Base-by-base conservation (phyloP, 2,797 vertebrate genomes). In the Gymnothorax javanicus region DNA sequence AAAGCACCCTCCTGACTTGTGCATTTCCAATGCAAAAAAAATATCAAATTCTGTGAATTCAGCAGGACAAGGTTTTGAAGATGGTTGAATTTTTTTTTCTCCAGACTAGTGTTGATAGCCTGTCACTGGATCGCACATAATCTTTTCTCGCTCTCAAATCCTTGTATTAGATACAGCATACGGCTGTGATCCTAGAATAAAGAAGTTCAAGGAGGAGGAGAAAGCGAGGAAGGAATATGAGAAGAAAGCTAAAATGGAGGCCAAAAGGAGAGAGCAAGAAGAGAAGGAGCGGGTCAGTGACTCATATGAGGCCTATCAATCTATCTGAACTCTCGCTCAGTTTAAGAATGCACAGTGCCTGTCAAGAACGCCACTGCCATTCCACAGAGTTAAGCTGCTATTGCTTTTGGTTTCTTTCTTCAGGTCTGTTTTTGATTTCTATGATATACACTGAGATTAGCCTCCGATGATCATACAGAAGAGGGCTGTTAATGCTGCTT, bases 171-270 rank as follows among this genome's bases (percentile, higher is more conserved):
- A 99, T 90, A 97, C 96, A 0, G 98, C 99, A n/a, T 99, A 99
- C 92, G 97, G 96, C 91, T 97, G 96, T 88, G 98, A 99, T 92
- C 98, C 98, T 73, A 96, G 99, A 89, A 99, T 99, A 95, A 99
- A 98, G 94, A 99, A 98, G 90, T 99, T 99, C 91, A 99, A 99
- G 91, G 99, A 99, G 56, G 99, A 99, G 85, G 99, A 99, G 93
- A 99, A 98, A 58, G 97, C 98, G 88, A 96, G 98, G 92, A 99
- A 99, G 94, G 98, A 99, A 94, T 97, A 97, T 7, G 99, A 99
- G 94, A 99, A 99, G 94, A 99, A 98, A 91, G 99, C 99, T 52
- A 99, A 98, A 91, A 97, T 93, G 1, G 98, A 99, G 89, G 99
- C 98, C 89, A 99, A 98, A 94, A 96, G 97, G 91, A 98, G 96